Conservation (phyloP, 2,888 invertebrate species). For the Pomacea canaliculata region DNA sequence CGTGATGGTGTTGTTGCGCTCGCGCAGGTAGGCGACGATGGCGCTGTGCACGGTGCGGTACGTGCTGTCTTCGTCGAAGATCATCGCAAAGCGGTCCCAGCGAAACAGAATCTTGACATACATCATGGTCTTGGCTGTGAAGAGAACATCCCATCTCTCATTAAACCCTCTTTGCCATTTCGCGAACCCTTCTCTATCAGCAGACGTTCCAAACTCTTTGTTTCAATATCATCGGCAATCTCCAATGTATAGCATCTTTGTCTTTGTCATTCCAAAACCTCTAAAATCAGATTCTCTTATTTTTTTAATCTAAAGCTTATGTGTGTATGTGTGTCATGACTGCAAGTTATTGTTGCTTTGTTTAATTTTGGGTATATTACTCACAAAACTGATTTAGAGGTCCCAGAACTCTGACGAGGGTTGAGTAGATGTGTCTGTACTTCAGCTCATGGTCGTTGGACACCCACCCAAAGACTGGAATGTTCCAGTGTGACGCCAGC, state of each 20-base stretch:
- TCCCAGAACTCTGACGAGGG: slow-evolving; percentile 54
- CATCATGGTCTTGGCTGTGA: slow-evolving; percentile 40
- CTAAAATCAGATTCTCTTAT: too few relatives aligned
- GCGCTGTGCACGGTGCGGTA: slow-evolving; percentile 54
- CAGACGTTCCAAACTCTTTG: not conserved
- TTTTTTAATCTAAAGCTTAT: too few relatives aligned
- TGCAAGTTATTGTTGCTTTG: too few relatives aligned
- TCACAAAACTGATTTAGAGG: slow-evolving; percentile 46
- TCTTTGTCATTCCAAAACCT: too few relatives aligned
- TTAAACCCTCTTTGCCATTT: not conserved
- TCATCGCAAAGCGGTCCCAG: slow-evolving; percentile 54
- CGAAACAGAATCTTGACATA: slow-evolving; percentile 49
- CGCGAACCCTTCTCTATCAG: not conserved
- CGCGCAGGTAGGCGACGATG: slow-evolving; percentile 35
- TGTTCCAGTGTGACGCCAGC: slow-evolving; percentile 59
- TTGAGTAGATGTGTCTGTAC: slow-evolving; percentile 55
- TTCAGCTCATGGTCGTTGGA: slow-evolving; percentile 53
- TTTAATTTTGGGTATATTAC: slow-evolving; percentile 10
- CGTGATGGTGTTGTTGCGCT: slow-evolving; percentile 45
- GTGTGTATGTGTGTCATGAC: too few relatives aligned
- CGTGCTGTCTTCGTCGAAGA: slow-evolving; percentile 49
- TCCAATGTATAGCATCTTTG: too few relatives aligned
- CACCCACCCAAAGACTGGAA: slow-evolving; percentile 63
- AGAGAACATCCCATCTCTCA: too few relatives aligned
- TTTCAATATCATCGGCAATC: too few relatives aligned